These are phyloP conservation scores for Indri indri DNA, from an alignment of 2,113 vertebrate species.

Conservation along the genomic window DNA sequence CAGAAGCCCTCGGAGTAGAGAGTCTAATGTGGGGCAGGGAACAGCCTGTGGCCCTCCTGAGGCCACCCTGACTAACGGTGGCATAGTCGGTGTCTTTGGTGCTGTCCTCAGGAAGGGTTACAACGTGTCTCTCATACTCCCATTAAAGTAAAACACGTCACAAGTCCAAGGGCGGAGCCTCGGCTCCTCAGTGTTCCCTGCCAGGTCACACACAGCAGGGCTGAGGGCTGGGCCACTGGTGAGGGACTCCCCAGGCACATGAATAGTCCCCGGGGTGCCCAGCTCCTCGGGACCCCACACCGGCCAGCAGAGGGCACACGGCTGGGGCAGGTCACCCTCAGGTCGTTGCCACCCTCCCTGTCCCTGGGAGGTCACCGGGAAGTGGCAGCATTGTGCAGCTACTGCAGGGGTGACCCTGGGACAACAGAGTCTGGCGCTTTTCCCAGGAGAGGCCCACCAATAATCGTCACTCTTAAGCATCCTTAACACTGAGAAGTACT, in stretches of 20 bases:
- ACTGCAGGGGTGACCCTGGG: neutral
- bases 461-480: neutral
- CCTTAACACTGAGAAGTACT: neutral
- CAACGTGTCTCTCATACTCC: neutral
- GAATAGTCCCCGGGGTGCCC: neutral
- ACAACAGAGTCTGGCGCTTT: accelerated
- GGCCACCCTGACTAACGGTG: accelerated
- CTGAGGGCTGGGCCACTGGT: accelerated
- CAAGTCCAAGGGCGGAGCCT: neutral
- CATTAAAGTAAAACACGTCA: neutral
- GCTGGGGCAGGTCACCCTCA: accelerated
- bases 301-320: accelerated
- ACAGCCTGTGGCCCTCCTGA: neutral
- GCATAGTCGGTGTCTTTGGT: neutral
- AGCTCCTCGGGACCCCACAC: neutral
- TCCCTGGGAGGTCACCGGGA: neutral
- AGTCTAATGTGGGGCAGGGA: neutral
- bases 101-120: neutral
- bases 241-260: accelerated
- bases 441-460: neutral
- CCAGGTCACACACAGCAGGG: neutral
- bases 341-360: neutral
- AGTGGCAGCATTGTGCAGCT: neutral
- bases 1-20: accelerated
- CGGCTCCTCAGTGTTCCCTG: neutral